phyloP scores from a whole-genome alignment of 2,797 vertebrate species.

The Cuniculus paca region DNA sequence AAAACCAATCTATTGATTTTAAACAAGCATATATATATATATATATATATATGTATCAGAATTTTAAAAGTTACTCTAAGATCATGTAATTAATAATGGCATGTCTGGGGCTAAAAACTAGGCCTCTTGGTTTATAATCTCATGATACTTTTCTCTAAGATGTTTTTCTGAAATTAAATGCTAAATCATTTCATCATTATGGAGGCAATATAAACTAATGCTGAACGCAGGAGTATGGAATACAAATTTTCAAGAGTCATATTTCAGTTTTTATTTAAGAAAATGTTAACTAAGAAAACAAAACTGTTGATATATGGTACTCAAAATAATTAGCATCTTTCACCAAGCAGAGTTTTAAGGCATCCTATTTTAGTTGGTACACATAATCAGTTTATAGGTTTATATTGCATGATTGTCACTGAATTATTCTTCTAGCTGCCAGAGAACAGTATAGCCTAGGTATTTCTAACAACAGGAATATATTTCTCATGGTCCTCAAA shows the following conservation, averaged over 20 bases:
- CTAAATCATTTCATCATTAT: not conserved
- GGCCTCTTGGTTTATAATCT: not conserved
- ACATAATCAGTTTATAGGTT: not conserved
- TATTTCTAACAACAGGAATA: not conserved
- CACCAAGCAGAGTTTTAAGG: not conserved
- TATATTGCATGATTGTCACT: not conserved
- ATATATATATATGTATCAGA: not conserved
- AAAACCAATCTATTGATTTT: conserved; percentile 68
- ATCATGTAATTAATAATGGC: not conserved
- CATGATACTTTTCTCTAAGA: not conserved
- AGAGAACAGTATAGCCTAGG: not conserved
- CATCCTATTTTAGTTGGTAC: not conserved
- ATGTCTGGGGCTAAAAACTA: not conserved
- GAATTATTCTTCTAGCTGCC: not conserved
- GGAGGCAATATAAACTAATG: conserved; percentile 21
- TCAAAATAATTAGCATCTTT: not conserved
- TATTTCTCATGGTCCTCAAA: not conserved
- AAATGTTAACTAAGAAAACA: not conserved
- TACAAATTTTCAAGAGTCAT: not conserved
- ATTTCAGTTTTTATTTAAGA: not conserved
- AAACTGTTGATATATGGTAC: not conserved
- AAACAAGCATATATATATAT: not conserved
- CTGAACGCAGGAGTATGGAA: not conserved
- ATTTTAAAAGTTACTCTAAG: conserved; percentile 30
- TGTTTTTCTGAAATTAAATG: not conserved